These are phyloP conservation scores for Caenorhabditis doughertyi DNA, from an alignment of 2,888 invertebrate genomes.

Conservation along the genomic window DNA sequence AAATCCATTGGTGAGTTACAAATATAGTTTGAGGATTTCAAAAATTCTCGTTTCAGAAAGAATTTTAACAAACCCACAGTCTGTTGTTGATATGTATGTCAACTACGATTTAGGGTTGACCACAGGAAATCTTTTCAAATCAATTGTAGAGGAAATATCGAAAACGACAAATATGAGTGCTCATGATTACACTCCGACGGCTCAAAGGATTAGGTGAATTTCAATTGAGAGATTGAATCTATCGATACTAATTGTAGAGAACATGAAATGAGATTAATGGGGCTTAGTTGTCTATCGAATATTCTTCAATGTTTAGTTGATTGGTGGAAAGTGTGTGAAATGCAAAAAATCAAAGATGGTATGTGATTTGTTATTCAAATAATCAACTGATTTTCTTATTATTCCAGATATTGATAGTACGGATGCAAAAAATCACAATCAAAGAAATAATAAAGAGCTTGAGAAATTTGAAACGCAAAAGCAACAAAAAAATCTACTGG, in stretches of 20 bases:
- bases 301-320: conserved; percentile 99
- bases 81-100: conserved; percentile 98
- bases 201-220: conserved; percentile 68
- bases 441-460: conserved; percentile 31
- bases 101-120: conserved; percentile 99
- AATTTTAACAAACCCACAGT: conserved; percentile 87
- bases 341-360: conserved; percentile 66
- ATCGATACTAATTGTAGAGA: no score
- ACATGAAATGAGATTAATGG: conserved; percentile 89
- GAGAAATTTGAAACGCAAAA: conserved; percentile 93
- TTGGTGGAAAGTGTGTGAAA: conserved; percentile 80
- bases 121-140: conserved; percentile 96
- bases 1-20: conserved; percentile 88
- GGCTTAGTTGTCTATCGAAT: conserved; percentile 96
- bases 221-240: no score
- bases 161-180: conserved; percentile 65
- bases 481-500: conserved; percentile 99
- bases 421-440: conserved; percentile 37
- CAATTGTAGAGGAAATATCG: conserved; percentile 70
- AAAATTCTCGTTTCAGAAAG: conserved; percentile 67
- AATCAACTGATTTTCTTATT: no score
- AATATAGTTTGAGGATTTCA: neutral
- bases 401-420: conserved; percentile 55
- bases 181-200: conserved; percentile 84
- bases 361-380: no score